Percentiles rank a stretch among this genome's conserved stretches.
phyloP scores from a whole-genome alignment of 1,140 invertebrate species.

The Neocloeon triangulifer region DNA sequence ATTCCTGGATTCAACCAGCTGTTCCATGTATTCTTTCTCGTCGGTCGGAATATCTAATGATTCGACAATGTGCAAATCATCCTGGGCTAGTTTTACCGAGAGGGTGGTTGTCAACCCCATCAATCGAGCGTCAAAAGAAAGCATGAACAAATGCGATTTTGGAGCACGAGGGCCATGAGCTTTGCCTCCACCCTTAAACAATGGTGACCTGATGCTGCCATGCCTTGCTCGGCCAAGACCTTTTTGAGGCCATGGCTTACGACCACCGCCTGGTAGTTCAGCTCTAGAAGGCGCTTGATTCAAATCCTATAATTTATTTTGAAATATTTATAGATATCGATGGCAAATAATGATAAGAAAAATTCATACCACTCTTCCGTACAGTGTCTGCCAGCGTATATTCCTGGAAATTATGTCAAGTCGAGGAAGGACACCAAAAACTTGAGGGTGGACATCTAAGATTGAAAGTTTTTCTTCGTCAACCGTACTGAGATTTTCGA shows the following conservation, averaged over 20 bases:
- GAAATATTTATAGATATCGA: background rate
- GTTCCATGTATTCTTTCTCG: constrained; percentile 52
- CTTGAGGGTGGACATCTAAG: constrained; percentile 65
- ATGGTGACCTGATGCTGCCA: constrained; percentile 71
- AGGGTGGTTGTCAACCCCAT: constrained; percentile 59
- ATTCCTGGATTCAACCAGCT: constrained; percentile 56
- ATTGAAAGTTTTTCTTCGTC: constrained; percentile 62
- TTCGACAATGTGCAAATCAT: constrained; percentile 83
- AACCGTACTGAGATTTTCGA: constrained; percentile 66
- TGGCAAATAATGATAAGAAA: background rate
- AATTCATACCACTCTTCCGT: constrained; percentile 42
- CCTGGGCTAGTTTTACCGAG: constrained; percentile 80
- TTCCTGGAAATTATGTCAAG: constrained; percentile 78
- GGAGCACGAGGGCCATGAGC: constrained; percentile 76
- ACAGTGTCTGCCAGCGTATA: constrained; percentile 69
- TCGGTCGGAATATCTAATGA: constrained; percentile 67
- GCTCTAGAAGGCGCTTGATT: constrained; percentile 47
- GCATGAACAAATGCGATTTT: constrained; percentile 78
- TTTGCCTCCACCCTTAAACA: constrained; percentile 51
- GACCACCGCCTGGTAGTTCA: constrained; percentile 68
- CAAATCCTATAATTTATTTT: constrained; percentile 23
- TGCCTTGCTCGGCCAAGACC: constrained; percentile 70
- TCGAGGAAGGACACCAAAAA: constrained; percentile 62
- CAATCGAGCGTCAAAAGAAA: constrained; percentile 50
- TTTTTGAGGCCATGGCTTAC: constrained; percentile 93